These are phyloP conservation scores for Haliclona indistincta DNA, from an alignment of 37 sponge, comb jelly and placozoan genomes.

Conservation along the genomic window DNA sequence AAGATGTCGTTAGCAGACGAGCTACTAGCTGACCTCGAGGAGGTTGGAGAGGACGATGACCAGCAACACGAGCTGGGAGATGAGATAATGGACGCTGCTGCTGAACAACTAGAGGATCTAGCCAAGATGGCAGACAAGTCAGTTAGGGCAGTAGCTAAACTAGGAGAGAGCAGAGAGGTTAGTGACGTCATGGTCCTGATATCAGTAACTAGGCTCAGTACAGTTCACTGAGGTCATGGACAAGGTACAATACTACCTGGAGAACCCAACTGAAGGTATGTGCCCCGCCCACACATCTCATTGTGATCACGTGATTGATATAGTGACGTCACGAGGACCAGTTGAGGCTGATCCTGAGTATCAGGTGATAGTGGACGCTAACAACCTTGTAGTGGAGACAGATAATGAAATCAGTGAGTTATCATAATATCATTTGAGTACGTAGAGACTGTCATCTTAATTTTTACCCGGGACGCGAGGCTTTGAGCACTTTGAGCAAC, in stretches of 20 bases:
- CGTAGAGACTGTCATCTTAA: too few relatives aligned
- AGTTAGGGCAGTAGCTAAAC: conserved; percentile 60
- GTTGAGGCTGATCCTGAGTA: conserved; percentile 97
- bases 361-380: conserved; percentile 85
- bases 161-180: conserved; percentile 69
- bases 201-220: too few relatives aligned
- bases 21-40: conserved; percentile 94
- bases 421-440: too few relatives aligned
- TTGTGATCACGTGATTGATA: neutral
- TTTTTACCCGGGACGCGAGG: too few relatives aligned
- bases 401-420: conserved; percentile 93
- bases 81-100: conserved; percentile 44
- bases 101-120: conserved; percentile 40
- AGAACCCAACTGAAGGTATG: neutral
- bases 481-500: too few relatives aligned
- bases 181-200: too few relatives aligned
- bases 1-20: conserved; percentile 97
- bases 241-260: neutral
- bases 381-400: conserved; percentile 93
- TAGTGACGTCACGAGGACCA: conserved; percentile 87
- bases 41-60: conserved; percentile 70
- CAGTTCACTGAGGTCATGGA: too few relatives aligned
- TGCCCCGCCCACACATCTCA: too few relatives aligned
- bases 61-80: conserved; percentile 52
- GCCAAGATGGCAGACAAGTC: conserved; percentile 29